Conservation (phyloP, 2,888 invertebrate genomes). For the Hirtodrosophila trivittata region DNA sequence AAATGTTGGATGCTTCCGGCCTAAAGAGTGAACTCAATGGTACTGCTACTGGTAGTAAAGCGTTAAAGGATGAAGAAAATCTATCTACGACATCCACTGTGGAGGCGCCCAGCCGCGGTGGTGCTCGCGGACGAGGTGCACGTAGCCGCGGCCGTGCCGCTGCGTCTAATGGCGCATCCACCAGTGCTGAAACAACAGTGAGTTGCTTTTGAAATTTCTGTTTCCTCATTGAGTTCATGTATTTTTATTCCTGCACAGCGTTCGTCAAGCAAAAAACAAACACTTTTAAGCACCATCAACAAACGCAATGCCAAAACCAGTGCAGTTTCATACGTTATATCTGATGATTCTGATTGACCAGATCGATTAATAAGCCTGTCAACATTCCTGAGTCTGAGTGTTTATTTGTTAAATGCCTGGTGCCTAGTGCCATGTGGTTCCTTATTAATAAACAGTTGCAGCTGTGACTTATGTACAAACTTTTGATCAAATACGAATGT, state of each 20-base stretch:
- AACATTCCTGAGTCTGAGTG: slow-evolving; percentile 10
- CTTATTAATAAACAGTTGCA: no score
- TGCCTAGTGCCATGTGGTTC: no score
- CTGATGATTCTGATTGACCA: slow-evolving; percentile 64
- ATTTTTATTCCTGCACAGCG: no score
- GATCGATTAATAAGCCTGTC: neutral
- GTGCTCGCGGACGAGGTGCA: slow-evolving; percentile 56
- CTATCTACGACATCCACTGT: slow-evolving; percentile 4
- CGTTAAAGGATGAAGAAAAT: slow-evolving; percentile 12
- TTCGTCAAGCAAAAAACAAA: slow-evolving; percentile 25
- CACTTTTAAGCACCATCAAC: slow-evolving; percentile 30
- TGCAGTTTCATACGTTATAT: slow-evolving; percentile 30
- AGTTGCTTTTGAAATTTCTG: neutral
- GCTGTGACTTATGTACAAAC: no score
- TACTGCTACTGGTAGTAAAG: neutral
- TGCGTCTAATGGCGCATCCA: slow-evolving; percentile 19
- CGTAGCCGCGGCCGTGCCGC: slow-evolving; percentile 52
- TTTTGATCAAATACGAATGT: no score
- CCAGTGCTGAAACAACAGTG: slow-evolving; percentile 52
- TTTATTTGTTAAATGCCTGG: no score
- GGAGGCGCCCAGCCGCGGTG: slow-evolving; percentile 29
- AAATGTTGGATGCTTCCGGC: slow-evolving; percentile 66
- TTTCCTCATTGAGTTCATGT: neutral
- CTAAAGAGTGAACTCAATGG: slow-evolving; percentile 23
- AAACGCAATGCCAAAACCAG: slow-evolving; percentile 24